Evolutionary conservation across 2,113 vertebrate genomes (phyloP), one percentile per base, ranked within the genome.

Genomic region (Dromas ardeola): DNA sequence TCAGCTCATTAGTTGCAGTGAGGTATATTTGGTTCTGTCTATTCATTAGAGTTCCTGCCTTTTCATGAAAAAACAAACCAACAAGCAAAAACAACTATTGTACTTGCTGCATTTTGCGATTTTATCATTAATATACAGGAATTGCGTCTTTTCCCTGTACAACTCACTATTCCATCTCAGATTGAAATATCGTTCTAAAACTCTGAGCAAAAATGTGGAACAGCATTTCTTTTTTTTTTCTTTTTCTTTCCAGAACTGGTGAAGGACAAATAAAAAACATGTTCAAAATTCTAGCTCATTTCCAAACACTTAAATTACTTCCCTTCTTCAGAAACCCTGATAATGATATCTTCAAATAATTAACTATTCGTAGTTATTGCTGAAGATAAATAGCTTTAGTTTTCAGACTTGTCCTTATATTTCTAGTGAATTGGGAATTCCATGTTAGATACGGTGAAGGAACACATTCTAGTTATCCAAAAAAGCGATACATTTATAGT

Each of bases 121-220:
- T 73, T 78, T 43, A 14, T 74, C 17, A 20, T 47, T 73, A 38
- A 42, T 79, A 17, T 52, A 34, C 10, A 87, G 13, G 9, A 81
- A 53, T 25, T 53, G 0, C 0, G 2, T 55, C 11, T 81, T 71
- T 27, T 66, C 13, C 6, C 15, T 65, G 2, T 34, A 27, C 18
- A 62, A 18, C 6, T 80, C 6, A 20, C 19, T 34, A 4, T 53
- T 74, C 29, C 13, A 14, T 81, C n/a, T 90, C 19, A 67, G 22
- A 45, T 5, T 49, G 43, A 58, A 93, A 59, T 67, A 30, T 19
- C 22, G 5, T 56, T 53, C 20, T n/a, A 79, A 87, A 91, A n/a
- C 14, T 62, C 21, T 47, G 25, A 61, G 3, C 10, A 61, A 43
- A 80, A 69, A 62, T 23, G 2, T 34, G 9, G 3, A 20, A 15